Conservation (phyloP, 1,140 invertebrate species). For the Augochlora pura region DNA sequence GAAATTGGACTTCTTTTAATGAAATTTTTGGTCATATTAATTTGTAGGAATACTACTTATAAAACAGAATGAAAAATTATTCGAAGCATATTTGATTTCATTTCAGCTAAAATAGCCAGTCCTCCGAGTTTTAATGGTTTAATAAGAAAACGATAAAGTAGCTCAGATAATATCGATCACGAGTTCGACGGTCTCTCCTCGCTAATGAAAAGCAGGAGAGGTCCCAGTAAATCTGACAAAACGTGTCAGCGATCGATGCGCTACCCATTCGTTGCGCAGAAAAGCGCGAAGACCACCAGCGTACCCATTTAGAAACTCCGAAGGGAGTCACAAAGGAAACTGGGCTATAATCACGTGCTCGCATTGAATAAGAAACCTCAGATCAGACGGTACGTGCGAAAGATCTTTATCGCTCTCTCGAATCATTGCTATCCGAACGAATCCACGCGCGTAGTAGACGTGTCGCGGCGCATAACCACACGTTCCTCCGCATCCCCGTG, state of each 20-base stretch:
- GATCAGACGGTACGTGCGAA: conserved; percentile 19
- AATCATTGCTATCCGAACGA: not conserved
- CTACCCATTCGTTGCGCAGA: not conserved
- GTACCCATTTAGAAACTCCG: not conserved
- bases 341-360: not conserved
- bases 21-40: no score
- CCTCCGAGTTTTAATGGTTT: no score
- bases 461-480: not conserved
- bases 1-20: not conserved
- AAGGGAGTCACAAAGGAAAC: conserved; percentile 10
- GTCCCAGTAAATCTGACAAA: no score
- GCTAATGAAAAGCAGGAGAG: not conserved
- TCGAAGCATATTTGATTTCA: no score
- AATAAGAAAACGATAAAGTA: no score
- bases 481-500: not conserved
- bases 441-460: not conserved
- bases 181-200: no score
- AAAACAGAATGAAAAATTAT: no score
- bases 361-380: conserved; percentile 8
- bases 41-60: no score
- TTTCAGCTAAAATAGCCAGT: no score
- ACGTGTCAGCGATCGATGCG: not conserved
- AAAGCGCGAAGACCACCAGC: not conserved
- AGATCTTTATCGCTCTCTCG: conserved; percentile 21
- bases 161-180: no score